Evolutionary conservation across 1,140 invertebrate species (phyloP), one percentile per base, ranked within the genome.

Genomic region (Atta cephalotes): DNA sequence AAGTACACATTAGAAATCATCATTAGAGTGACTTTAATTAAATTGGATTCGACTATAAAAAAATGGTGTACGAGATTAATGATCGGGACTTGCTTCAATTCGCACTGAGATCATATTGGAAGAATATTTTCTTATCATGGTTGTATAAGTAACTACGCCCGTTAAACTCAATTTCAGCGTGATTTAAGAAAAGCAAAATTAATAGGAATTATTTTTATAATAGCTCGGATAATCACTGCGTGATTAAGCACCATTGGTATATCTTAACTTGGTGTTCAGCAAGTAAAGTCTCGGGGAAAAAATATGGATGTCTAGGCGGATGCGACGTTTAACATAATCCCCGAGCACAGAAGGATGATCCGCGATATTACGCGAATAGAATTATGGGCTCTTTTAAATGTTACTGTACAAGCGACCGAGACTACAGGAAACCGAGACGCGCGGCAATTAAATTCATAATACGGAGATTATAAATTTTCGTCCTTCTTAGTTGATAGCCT

Each of bases 391-490:
- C 18, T 53, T 82, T 74, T 31, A 49, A 74, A 49, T 49, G 56
- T 72, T 45, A 14, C 16, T 7, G 35, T 60, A 72, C 28, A n/a
- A 65, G 25, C 76, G 39, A 21, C 76, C 16, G 25, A 49, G 21
- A 35, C 16, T 28, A n/a, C 10, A 9, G 60, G 45, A 79, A 70
- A 81, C 14, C 49, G 39, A 45, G 39, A 45, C 9, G 21, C 14
- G n/a, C 65, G 4, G 28, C 31, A 81, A 81, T 81, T 81, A 71
- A 81, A 81, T 81, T 70, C 21, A 58, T 71, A 81, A 71, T 71
- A 45, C 21, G 16, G 65, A 81, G 78, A 81, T 81, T 81, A 70
- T 68, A 51, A 70, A 80, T 56, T 39, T 39, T 28, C n/a, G 31
- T 70, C n/a, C 35, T 60, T 53, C 16, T 63, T 39, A 51, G 6